Evolutionary conservation across 2,888 invertebrate genomes (phyloP), one percentile per base, ranked within the genome.

Genomic region (Leptopilina drosophilae): DNA sequence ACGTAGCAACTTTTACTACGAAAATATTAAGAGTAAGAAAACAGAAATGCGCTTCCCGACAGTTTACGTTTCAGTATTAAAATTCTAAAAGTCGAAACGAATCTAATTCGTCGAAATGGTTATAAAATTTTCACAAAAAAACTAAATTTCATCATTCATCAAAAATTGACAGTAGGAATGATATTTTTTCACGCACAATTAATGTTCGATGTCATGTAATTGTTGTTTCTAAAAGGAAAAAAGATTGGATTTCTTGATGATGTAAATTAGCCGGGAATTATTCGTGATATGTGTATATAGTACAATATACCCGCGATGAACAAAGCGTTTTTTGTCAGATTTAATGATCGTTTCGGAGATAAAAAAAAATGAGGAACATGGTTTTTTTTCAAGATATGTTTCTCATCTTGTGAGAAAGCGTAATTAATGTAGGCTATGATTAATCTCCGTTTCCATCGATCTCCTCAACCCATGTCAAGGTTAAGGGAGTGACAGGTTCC

Each of bases 401-500:
- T 33, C 33, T 33, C 33, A 33, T 56, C 73, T 59, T 73, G 40
- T 56, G 73, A 73, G 56, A 15, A 62, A 73, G 73, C 73, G 56
- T 73, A 73, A 73, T 73, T 73, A 73, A 73, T 73, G 73, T 40
- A 59, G 56, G 56, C 73, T 56, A 40, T 73, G 73, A 73, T 73
- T 73, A 73, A 73, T 73, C 73, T 56, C 56, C n/a, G 40, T 73
- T 40, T 59, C 69, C 53, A 69, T 69, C 69, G 69, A 53, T 69
- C 53, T 69, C 40, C 26, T 69, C n/a, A 56, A 73, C 73, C 73
- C 73, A 73, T 73, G 73, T 73, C 73, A 73, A 73, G 73, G 73
- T 73, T 73, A 33, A 26, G 56, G 73, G 73, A 73, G 56, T 73
- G 73, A 73, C 73, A 73, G 73, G 73, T 73, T 73, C 40, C 56